Percentiles rank a stretch among this genome's conserved stretches.
Evolutionary conservation across 2,888 invertebrate species (phyloP).

Genomic region (Halocaridina rubra): DNA sequence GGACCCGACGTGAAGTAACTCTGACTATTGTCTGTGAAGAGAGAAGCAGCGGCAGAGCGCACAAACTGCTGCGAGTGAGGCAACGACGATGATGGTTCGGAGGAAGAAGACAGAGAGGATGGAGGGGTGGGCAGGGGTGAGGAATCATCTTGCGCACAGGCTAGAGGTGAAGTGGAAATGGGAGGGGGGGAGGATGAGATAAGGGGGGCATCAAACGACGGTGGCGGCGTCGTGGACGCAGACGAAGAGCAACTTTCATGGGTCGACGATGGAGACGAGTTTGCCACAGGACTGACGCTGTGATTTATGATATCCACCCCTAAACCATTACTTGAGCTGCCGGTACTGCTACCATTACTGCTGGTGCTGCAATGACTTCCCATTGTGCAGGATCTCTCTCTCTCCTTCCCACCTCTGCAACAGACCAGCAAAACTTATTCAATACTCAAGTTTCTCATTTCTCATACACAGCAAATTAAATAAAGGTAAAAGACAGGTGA

Average conservation of each 20-base stretch:
- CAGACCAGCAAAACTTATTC: neutral
- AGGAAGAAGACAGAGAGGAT: conserved; percentile 52
- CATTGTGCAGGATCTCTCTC: conserved; percentile 16
- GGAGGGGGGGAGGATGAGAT: conserved; percentile 38
- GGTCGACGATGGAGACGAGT: conserved; percentile 46
- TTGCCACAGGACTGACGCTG: conserved; percentile 36
- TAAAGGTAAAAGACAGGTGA: too few relatives aligned
- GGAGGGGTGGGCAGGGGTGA: conserved; percentile 55
- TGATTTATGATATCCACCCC: conserved; percentile 32
- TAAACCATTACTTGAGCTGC: conserved; percentile 31
- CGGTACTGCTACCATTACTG: neutral
- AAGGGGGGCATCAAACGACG: conserved; percentile 22
- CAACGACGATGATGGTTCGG: conserved; percentile 32
- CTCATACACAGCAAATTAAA: too few relatives aligned
- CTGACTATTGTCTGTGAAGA: conserved; percentile 56
- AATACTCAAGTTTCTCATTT: too few relatives aligned
- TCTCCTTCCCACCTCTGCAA: conserved; percentile 53
- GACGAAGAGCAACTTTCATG: conserved; percentile 56
- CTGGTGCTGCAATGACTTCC: conserved; percentile 40
- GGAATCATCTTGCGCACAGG: conserved; percentile 13
- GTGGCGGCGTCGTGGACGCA: conserved; percentile 50
- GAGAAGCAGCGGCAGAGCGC: conserved; percentile 25
- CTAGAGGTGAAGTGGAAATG: conserved; percentile 24
- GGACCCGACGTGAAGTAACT: conserved; percentile 54
- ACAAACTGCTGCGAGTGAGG: conserved; percentile 43